These are phyloP conservation scores for Eupithecia inturbata DNA, from an alignment of 2,888 invertebrate genomes.

Conservation along the genomic window DNA sequence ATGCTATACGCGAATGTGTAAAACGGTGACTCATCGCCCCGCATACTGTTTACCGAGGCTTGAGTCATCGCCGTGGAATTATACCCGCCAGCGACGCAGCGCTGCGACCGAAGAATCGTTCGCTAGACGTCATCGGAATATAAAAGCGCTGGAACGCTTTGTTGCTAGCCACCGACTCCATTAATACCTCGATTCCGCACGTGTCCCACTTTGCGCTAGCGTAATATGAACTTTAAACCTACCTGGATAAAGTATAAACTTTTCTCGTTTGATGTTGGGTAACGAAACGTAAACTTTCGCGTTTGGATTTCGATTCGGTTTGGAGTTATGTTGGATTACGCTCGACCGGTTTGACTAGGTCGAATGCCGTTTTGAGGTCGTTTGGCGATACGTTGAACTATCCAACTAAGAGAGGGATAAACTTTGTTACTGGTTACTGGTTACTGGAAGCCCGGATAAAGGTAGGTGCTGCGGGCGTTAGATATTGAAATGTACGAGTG, in stretches of 20 bases:
- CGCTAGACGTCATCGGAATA: slow-evolving; percentile 52
- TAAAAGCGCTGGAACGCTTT: slow-evolving; percentile 73
- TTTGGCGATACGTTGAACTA: slow-evolving; percentile 69
- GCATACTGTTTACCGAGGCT: slow-evolving; percentile 84
- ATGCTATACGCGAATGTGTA: slow-evolving; percentile 85
- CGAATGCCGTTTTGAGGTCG: slow-evolving; percentile 83
- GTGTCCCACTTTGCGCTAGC: slow-evolving; percentile 64
- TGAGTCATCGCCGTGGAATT: slow-evolving; percentile 79
- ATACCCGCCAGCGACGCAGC: slow-evolving; percentile 69
- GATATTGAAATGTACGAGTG: slow-evolving; percentile 42
- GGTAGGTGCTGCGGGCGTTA: background rate
- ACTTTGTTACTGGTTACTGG: slow-evolving; percentile 57
- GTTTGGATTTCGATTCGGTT: slow-evolving; percentile 77
- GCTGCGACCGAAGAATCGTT: slow-evolving; percentile 58
- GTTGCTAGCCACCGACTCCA: slow-evolving; percentile 70
- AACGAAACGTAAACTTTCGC: slow-evolving; percentile 80
- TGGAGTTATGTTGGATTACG: slow-evolving; percentile 79
- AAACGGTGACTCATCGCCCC: slow-evolving; percentile 85
- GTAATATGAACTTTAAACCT: slow-evolving; percentile 62
- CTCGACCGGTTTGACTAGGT: slow-evolving; percentile 72
- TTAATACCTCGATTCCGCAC: slow-evolving; percentile 83
- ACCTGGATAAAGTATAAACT: slow-evolving; percentile 48
- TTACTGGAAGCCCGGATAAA: slow-evolving; percentile 54
- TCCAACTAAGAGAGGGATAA: slow-evolving; percentile 60
- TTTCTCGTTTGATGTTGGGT: slow-evolving; percentile 47